Evolutionary conservation across 1,140 invertebrate genomes (phyloP).

Genomic region (Frieseomelitta varia): DNA sequence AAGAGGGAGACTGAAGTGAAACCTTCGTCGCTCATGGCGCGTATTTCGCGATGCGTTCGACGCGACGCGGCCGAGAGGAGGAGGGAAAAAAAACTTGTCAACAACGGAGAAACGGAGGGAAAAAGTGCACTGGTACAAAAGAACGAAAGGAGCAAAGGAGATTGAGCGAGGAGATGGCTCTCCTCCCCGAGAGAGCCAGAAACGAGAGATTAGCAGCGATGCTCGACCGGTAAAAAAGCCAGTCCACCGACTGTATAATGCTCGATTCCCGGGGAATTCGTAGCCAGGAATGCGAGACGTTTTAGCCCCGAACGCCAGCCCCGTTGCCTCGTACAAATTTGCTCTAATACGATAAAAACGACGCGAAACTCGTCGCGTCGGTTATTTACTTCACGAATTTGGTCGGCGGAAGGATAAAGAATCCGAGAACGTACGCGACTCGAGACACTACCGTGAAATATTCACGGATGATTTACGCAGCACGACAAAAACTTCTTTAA

Average conservation of each 20-base stretch:
- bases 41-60: slow-evolving; percentile 52
- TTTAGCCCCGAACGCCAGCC: slow-evolving; percentile 41
- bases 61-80: slow-evolving; percentile 41
- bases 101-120: not conserved
- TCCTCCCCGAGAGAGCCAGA: slow-evolving; percentile 7
- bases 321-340: slow-evolving; percentile 61
- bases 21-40: slow-evolving; percentile 45
- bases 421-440: not conserved
- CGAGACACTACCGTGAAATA: not conserved
- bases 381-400: slow-evolving; percentile 43
- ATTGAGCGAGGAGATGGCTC: slow-evolving; percentile 24
- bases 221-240: slow-evolving; percentile 61
- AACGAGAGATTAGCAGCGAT: slow-evolving; percentile 71
- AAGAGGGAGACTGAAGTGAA: slow-evolving; percentile 26
- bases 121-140: slow-evolving; percentile 66
- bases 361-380: slow-evolving; percentile 16
- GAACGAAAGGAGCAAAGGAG: slow-evolving; percentile 38
- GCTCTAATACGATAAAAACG: slow-evolving; percentile 50
- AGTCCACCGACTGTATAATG: slow-evolving; percentile 69
- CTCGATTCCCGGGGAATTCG: slow-evolving; percentile 51
- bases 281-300: slow-evolving; percentile 65
- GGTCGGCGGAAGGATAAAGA: slow-evolving; percentile 1
- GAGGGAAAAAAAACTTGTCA: slow-evolving; percentile 56
- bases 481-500: not conserved
- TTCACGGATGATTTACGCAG: not conserved